Evolutionary conservation across 2,888 invertebrate species (phyloP).

Genomic region (Agriopis marginaria): DNA sequence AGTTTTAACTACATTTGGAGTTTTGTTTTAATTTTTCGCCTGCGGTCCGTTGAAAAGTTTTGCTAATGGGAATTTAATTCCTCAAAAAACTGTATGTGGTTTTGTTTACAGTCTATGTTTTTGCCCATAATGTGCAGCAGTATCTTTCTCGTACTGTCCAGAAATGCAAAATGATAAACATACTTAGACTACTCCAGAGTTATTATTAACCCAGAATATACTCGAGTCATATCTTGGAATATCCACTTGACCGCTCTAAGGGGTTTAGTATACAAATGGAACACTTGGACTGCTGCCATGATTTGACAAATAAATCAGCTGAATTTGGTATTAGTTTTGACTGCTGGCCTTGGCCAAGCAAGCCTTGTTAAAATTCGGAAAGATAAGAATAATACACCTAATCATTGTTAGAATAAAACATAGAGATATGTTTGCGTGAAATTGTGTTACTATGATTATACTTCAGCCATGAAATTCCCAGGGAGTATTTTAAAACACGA

Average conservation of each 20-base stretch:
- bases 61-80: constrained; percentile 21
- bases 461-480: neutral
- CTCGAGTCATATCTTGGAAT: constrained; percentile 21
- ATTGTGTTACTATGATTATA: neutral
- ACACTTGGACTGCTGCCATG: constrained; percentile 65
- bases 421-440: neutral
- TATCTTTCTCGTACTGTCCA: too few species aligned
- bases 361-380: constrained; percentile 41
- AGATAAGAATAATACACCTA: neutral
- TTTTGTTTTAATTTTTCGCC: constrained; percentile 22
- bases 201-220: constrained; percentile 29
- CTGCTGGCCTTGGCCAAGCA: constrained; percentile 45
- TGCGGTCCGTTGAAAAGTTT: constrained; percentile 18
- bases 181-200: constrained; percentile 17
- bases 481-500: neutral
- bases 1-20: constrained; percentile 13
- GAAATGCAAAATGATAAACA: neutral
- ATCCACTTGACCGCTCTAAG: constrained; percentile 30
- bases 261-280: constrained; percentile 50
- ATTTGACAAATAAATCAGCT: constrained; percentile 58
- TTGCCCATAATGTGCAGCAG: neutral
- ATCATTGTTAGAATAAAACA: constrained; percentile 11
- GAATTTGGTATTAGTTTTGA: constrained; percentile 48
- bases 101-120: neutral
- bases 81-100: constrained; percentile 7